Evolutionary conservation across 2,888 invertebrate species (phyloP), one percentile per base, ranked within the genome.

Genomic region (Bugulina stolonifera): DNA sequence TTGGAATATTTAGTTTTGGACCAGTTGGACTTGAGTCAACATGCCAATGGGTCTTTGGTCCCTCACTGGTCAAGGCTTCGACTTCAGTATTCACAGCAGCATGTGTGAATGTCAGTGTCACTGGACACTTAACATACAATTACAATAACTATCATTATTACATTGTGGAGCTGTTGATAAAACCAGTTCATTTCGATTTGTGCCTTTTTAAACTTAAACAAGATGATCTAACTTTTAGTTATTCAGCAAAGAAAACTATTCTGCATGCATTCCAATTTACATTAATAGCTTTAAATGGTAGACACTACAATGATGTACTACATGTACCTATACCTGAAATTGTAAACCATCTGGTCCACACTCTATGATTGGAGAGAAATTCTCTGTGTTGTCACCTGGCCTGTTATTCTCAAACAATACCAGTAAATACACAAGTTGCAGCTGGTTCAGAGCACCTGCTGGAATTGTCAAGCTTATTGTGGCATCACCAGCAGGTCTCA

Each of bases 321-420:
- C n/a, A n/a, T n/a, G 43, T 43, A 43, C 43, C 5, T 43, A 43
- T 43, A 64, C 64, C 64, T 64, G 5, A 34, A 64, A 64, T 27
- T 64, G 32, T 10, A 64, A 27, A 14, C 34, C 64, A 64, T 64
- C 64, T 2, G 64, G 64, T 32, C 64, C 64, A 64, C 64, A 64
- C n/a, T 64, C 64, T 29, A 64, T 25, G 18, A 32, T 64, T 14
- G 64, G 64, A 18, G 64, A 64, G 32, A 25, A 64, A 32, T 64
- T 64, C 14, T 25, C 29, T 32, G 64, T 29, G 32, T 25, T 3
- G 32, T 64, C 64, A 27, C 32, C 32, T 64, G 32, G 10, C 25
- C 32, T 32, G 32, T 64, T 64, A 27, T 64, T 64, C 5, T 64
- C 64, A 64, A 32, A 64, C 32, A 10, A 27, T 32, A 64, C 32